A percentile compares a stretch with the other conserved stretches of the same genome.
phyloP scores from a whole-genome alignment of 2,888 invertebrate genomes.

The Orchesella flavescens region DNA sequence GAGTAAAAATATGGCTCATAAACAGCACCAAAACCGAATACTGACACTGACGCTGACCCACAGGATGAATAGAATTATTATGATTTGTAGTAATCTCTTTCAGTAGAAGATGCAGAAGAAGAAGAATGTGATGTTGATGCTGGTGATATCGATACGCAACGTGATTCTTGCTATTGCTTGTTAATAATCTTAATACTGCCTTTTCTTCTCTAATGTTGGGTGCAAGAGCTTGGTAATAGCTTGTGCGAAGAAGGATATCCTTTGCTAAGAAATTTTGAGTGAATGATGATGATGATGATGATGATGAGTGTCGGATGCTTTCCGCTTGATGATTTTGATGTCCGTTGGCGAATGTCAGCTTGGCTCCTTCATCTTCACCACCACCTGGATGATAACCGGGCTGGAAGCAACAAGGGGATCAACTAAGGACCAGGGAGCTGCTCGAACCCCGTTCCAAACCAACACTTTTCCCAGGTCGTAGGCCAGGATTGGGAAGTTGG shows the following conservation, averaged over 20 bases:
- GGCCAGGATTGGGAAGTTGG: constrained; percentile 47
- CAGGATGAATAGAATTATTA: too few species aligned
- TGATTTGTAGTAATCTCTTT: too few species aligned
- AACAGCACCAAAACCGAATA: not conserved
- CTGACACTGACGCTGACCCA: not conserved
- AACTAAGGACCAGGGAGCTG: constrained; percentile 26
- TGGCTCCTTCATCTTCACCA: constrained; percentile 56
- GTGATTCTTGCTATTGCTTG: too few species aligned
- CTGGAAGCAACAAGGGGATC: constrained; percentile 24
- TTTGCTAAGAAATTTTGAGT: not conserved
- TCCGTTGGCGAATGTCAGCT: constrained; percentile 50
- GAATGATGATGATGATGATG: not conserved
- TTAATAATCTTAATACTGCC: too few species aligned
- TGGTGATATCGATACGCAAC: too few species aligned
- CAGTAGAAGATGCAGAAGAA: too few species aligned
- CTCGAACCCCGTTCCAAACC: constrained; percentile 12
- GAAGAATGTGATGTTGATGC: too few species aligned
- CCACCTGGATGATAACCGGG: not conserved
- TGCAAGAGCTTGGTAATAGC: constrained; percentile 34
- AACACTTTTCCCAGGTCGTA: constrained; percentile 5
- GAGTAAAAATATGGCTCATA: not conserved
- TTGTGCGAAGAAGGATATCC: constrained; percentile 42
- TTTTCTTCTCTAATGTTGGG: constrained; percentile 32
- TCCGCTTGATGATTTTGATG: not conserved
- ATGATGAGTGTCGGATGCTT: constrained; percentile 4